Evolutionary conservation across 1,140 invertebrate species (phyloP), one percentile per base, ranked within the genome.

Genomic region (Hylaeus anthracinus): DNA sequence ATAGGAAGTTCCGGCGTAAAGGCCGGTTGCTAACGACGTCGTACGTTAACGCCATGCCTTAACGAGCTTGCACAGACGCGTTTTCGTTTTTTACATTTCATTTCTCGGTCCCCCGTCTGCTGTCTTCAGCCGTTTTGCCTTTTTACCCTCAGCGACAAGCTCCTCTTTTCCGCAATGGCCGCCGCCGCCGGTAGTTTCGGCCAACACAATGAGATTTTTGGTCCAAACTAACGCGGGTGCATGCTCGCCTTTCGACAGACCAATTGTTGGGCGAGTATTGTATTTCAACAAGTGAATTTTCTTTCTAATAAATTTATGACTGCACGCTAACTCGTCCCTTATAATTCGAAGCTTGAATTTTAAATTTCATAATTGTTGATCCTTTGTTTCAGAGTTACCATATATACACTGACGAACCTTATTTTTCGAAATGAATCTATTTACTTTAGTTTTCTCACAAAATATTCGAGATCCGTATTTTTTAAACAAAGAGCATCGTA

Each of bases 31-130:
- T 92, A 92, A 92, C 86, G 91, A 92, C 88, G 83, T 81, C 83
- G 90, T 92, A 91, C 86, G 88, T 92, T 92, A 91, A 92, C 89
- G 89, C 89, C 87, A 84, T 79, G 75, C 84, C 88, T 89, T 90
- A 92, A 92, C 91, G 91, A 92, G 91, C 89, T 91, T 90, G 87
- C 87, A 78, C 65, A 53, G 72, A 79, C 85, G 74, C 87, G 81
- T 74, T 85, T 72, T 64, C 66, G 41, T 69, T 89, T 90, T 90
- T 89, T 86, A 73, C 67, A 73, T 85, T 84, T 75, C 80, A 84
- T 78, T 83, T 80, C 37, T 64, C 55, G 4, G 39, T 53, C 61
- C 53, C 53, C 60, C 69, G 51, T 51, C 14, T 3, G 63, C 39
- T 87, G 69, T 81, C 83, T 72, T 73, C 75, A 67, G 26, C 60